Conservation (phyloP, 2,113 vertebrate genomes). For the Silurus meridionalis region DNA sequence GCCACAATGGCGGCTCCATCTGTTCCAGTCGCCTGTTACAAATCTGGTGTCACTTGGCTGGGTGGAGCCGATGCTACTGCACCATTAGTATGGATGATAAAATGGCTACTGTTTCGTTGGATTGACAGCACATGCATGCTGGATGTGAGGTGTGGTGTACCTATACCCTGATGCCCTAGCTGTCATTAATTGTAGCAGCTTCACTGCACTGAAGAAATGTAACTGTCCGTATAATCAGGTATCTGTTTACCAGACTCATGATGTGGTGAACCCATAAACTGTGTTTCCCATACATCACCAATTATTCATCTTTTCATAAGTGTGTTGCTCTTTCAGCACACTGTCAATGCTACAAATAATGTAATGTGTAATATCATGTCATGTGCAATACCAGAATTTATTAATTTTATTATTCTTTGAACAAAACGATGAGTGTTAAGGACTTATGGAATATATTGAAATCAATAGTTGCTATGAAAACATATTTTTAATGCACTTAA, state of each 20-base stretch:
- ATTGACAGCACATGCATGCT: slow-evolving; percentile 21
- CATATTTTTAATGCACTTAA: slow-evolving; percentile 11
- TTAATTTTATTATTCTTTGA: slow-evolving; percentile 11
- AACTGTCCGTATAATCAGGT: not conserved
- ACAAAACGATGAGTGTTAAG: not conserved
- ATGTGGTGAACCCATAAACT: slow-evolving; percentile 81
- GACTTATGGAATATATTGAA: slow-evolving; percentile 3
- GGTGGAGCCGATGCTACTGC: slow-evolving; percentile 73
- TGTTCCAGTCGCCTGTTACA: slow-evolving; percentile 87
- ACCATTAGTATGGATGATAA: slow-evolving; percentile 60
- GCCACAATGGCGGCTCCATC: slow-evolving; percentile 85
- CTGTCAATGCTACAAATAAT: slow-evolving; percentile 29
- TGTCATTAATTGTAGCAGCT: not conserved
- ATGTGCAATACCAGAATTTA: slow-evolving; percentile 16
- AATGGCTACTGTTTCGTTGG: slow-evolving; percentile 45
- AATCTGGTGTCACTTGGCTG: slow-evolving; percentile 88
- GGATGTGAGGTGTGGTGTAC: slow-evolving; percentile 21
- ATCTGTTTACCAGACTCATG: slow-evolving; percentile 18
- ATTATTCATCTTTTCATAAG: slow-evolving; percentile 39
- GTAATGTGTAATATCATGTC: slow-evolving; percentile 8
- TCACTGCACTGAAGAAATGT: slow-evolving; percentile 6
- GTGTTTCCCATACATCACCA: slow-evolving; percentile 73
- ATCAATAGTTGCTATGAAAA: slow-evolving; percentile 13
- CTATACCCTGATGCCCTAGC: not conserved
- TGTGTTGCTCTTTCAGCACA: slow-evolving; percentile 26